These are phyloP conservation scores for Amphipyra berbera DNA, from an alignment of 2,888 invertebrate genomes.

Conservation along the genomic window DNA sequence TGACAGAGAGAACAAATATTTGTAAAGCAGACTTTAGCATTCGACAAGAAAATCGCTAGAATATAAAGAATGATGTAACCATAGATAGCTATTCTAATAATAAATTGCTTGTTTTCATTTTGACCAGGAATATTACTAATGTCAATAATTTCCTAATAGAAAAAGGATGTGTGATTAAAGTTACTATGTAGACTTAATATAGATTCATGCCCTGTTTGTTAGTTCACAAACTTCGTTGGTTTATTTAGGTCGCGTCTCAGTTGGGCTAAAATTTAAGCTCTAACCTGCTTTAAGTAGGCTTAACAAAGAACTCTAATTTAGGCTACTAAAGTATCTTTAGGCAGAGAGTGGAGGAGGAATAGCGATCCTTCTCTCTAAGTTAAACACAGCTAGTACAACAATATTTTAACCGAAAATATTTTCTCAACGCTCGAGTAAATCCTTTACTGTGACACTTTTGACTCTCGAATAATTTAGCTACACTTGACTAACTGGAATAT, in stretches of 20 bases:
- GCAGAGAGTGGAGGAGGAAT: conserved; percentile 8
- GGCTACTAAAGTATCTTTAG: conserved; percentile 20
- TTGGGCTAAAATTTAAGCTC: conserved; percentile 40
- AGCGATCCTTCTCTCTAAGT: conserved; percentile 2
- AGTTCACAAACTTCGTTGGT: conserved; percentile 30
- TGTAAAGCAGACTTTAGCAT: too few relatives aligned
- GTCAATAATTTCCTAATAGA: conserved; percentile 1
- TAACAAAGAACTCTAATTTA: conserved; percentile 36
- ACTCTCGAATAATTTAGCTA: conserved; percentile 18
- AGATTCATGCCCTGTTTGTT: conserved; percentile 22
- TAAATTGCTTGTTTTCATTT: too few relatives aligned
- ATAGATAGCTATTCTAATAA: too few relatives aligned
- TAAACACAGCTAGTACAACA: conserved; percentile 5
- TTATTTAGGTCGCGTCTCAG: conserved; percentile 48
- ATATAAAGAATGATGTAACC: too few relatives aligned
- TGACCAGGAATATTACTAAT: too few relatives aligned
- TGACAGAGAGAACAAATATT: too few relatives aligned
- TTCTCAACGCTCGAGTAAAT: conserved; percentile 22
- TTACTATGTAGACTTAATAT: conserved; percentile 29
- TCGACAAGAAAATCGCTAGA: too few relatives aligned
- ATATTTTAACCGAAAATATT: conserved; percentile 36
- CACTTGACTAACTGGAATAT: conserved; percentile 2
- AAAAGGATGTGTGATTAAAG: conserved; percentile 32
- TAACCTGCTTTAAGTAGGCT: conserved; percentile 46
- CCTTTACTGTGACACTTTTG: conserved; percentile 16